Conservation (phyloP, 2,888 invertebrate species). For the Machimus rusticus region DNA sequence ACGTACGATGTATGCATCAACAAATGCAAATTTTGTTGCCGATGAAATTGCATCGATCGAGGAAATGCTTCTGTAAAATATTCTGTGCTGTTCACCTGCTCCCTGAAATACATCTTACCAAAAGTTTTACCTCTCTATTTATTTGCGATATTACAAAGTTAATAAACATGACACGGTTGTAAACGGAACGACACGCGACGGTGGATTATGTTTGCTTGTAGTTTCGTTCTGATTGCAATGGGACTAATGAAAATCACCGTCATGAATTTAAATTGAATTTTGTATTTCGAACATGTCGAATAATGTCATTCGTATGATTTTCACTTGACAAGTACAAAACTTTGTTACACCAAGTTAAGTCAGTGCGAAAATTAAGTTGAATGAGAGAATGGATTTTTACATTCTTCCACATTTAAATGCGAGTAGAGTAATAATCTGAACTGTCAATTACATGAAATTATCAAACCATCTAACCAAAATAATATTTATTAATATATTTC, state of each 20-base stretch:
- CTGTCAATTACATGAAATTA: too few relatives aligned
- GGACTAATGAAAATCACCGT: background rate
- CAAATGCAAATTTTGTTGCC: background rate
- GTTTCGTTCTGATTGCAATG: background rate
- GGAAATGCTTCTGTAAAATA: background rate
- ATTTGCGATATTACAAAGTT: background rate
- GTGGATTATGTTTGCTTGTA: background rate
- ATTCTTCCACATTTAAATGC: too few relatives aligned
- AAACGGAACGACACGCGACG: background rate
- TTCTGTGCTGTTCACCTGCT: background rate
- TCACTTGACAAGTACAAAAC: background rate
- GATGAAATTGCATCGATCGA: background rate
- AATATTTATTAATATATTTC: too few relatives aligned
- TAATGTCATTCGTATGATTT: background rate
- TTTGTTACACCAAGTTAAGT: background rate
- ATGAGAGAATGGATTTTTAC: too few relatives aligned
- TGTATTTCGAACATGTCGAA: background rate
- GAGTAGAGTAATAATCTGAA: too few relatives aligned
- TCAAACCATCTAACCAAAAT: too few relatives aligned
- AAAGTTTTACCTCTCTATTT: background rate
- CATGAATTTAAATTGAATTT: background rate
- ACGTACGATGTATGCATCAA: background rate
- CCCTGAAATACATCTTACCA: background rate
- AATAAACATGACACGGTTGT: background rate
- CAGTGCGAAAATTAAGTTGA: background rate